phyloP scores from a whole-genome alignment of 2,888 invertebrate genomes.

The Dasypogon diadema region DNA sequence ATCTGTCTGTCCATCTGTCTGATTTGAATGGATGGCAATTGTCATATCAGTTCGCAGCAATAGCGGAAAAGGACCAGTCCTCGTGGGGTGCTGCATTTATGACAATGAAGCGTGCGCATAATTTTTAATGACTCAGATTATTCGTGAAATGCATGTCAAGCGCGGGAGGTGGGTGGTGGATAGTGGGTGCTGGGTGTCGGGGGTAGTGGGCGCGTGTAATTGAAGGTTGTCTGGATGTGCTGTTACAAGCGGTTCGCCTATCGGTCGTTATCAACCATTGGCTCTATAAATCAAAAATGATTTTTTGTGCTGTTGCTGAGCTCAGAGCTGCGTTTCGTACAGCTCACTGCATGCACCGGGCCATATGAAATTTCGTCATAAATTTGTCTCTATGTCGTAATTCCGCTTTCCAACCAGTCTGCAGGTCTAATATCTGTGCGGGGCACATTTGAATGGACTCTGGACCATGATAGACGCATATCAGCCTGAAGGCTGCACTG shows the following conservation, averaged over 20 bases:
- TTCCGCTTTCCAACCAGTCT: conserved; percentile 21
- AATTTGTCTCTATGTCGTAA: conserved; percentile 44
- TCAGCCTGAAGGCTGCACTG: conserved; percentile 27
- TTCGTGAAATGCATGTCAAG: conserved; percentile 47
- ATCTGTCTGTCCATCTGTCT: conserved; percentile 38
- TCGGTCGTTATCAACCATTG: conserved; percentile 43
- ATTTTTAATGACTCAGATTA: conserved; percentile 51
- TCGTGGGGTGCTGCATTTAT: conserved; percentile 26
- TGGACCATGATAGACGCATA: conserved; percentile 30
- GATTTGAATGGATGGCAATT: conserved; percentile 51
- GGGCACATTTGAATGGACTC: conserved; percentile 43
- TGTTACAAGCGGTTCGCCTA: conserved; percentile 25
- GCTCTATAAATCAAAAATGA: conserved; percentile 41
- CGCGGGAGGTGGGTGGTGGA: background rate
- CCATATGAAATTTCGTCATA: conserved; percentile 45
- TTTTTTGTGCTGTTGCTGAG: background rate
- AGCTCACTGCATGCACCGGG: conserved; percentile 3
- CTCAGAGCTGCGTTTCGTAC: conserved; percentile 24
- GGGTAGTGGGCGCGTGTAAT: conserved; percentile 1
- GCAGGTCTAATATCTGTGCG: conserved; percentile 19
- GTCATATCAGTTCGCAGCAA: conserved; percentile 43
- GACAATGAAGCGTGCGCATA: conserved; percentile 51
- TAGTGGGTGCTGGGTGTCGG: background rate
- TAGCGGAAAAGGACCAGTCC: conserved; percentile 26
- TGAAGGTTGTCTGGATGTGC: conserved; percentile 42